phyloP scores from a whole-genome alignment of 1,140 invertebrate species.

The Episyrphus balteatus region DNA sequence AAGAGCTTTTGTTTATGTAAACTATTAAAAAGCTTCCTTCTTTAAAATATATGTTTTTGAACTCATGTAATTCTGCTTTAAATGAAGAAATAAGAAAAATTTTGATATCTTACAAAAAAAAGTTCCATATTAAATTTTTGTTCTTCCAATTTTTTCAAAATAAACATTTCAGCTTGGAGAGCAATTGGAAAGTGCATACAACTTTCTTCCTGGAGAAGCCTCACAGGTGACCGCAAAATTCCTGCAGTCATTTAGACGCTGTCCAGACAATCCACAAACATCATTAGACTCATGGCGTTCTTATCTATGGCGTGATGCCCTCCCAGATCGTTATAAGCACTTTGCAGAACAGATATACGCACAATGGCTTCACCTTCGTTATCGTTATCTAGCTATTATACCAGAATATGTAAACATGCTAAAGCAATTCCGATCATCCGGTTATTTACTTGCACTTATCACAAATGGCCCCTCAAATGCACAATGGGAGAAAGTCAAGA shows the following conservation, averaged over 20 bases:
- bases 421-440: slow-evolving; percentile 44
- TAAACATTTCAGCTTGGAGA: no score
- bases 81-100: no score
- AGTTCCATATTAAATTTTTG: no score
- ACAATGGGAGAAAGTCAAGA: slow-evolving; percentile 75
- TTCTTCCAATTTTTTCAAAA: no score
- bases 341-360: slow-evolving; percentile 57
- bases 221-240: slow-evolving; percentile 31
- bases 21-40: no score
- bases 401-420: slow-evolving; percentile 54
- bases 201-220: no score
- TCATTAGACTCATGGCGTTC: slow-evolving; percentile 63
- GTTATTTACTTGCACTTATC: slow-evolving; percentile 64
- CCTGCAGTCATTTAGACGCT: slow-evolving; percentile 61
- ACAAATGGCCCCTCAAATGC: slow-evolving; percentile 73
- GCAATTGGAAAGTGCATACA: no score
- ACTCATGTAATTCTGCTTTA: no score
- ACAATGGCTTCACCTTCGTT: slow-evolving; percentile 64
- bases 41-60: no score
- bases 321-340: slow-evolving; percentile 60
- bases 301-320: slow-evolving; percentile 60
- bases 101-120: no score
- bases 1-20: no score
- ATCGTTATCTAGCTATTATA: slow-evolving; percentile 54
- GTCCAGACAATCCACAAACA: slow-evolving; percentile 60